phyloP scores from a whole-genome alignment of 2,113 vertebrate species.

The Alligator mississippiensis region DNA sequence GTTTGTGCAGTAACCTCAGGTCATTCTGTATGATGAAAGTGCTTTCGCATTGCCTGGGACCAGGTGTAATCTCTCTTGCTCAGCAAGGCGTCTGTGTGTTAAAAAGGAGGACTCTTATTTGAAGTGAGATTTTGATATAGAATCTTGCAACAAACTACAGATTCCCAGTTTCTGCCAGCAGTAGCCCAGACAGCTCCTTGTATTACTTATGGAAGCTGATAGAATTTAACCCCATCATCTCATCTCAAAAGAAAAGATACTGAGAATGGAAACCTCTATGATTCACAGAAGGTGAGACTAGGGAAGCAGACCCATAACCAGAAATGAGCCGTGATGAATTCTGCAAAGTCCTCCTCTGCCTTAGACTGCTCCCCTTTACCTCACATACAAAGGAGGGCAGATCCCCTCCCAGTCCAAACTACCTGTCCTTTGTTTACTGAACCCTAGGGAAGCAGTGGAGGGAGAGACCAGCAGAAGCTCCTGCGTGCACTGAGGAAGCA shows the following conservation, averaged over 20 bases:
- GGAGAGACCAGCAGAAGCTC: neutral
- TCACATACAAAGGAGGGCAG: neutral
- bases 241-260: neutral
- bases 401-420: neutral
- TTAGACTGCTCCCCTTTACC: neutral
- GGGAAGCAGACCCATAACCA: neutral
- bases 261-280: neutral
- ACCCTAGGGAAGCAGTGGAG: neutral
- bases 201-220: neutral
- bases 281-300: neutral
- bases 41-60: neutral
- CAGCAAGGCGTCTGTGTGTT: neutral
- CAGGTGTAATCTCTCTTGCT: neutral
- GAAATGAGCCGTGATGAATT: neutral
- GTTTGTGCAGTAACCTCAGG: neutral
- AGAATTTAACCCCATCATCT: neutral
- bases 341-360: neutral
- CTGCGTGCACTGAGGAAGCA: neutral
- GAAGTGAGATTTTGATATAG: neutral
- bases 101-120: neutral
- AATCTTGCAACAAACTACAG: neutral
- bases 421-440: neutral
- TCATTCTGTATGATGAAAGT: neutral
- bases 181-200: neutral
- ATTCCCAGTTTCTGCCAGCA: neutral